These are phyloP conservation scores for Motacilla tschutschensis DNA, from an alignment of 2,113 vertebrate species.

Conservation along the genomic window DNA sequence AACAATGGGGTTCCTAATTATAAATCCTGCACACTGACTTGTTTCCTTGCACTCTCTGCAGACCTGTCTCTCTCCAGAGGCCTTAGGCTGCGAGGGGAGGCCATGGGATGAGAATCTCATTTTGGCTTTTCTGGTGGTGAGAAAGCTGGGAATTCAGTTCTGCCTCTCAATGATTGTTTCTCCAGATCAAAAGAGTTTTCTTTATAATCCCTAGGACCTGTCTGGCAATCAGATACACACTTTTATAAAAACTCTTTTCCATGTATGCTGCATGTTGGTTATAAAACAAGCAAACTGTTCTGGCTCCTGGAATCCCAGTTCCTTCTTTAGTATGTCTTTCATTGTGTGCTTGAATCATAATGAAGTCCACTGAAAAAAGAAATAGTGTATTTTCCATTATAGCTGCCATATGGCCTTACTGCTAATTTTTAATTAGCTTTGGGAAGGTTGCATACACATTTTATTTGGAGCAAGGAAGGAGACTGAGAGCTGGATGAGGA, in stretches of 20 bases:
- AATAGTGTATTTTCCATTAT: background rate
- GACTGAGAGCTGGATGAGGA: background rate
- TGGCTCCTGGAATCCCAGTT: constrained; percentile 11
- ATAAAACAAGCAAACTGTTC: background rate
- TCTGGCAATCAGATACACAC: background rate
- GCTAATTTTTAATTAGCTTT: background rate
- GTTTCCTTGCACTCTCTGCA: background rate
- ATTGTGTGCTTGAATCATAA: background rate
- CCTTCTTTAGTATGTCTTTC: background rate
- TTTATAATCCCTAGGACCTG: background rate
- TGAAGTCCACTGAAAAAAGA: constrained; percentile 16
- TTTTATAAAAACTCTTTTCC: background rate
- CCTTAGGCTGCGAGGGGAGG: background rate
- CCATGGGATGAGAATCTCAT: background rate
- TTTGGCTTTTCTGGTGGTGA: background rate
- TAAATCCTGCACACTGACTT: background rate
- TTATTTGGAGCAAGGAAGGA: background rate
- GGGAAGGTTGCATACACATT: background rate
- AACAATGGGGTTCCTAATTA: background rate
- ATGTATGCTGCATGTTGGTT: background rate
- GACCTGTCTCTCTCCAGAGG: background rate
- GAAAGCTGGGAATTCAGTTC: background rate
- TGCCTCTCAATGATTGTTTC: background rate
- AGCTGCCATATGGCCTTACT: background rate
- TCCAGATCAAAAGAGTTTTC: background rate